Conservation (phyloP, 2,113 vertebrate genomes). For the Ceratotherium simum region DNA sequence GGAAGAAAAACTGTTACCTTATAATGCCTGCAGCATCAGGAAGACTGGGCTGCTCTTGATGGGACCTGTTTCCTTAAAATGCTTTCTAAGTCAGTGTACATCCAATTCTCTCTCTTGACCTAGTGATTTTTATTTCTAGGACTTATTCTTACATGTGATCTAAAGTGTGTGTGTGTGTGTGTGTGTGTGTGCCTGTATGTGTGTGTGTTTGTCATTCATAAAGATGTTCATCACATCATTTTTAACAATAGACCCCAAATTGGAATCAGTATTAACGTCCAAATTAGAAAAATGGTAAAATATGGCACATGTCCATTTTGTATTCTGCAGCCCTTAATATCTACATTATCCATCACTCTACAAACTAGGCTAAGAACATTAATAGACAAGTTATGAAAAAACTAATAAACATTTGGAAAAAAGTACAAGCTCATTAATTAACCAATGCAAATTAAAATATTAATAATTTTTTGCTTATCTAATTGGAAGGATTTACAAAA, state of each 20-base stretch:
- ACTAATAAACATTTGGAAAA: neutral
- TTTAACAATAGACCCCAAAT: neutral
- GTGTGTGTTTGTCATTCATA: neutral
- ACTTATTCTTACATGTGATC: neutral
- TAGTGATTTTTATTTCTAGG: conserved; percentile 14
- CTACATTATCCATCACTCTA: neutral
- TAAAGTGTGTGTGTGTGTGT: neutral
- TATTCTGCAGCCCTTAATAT: neutral
- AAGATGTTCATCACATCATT: neutral
- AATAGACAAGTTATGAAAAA: neutral
- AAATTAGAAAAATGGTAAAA: neutral
- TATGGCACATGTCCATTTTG: neutral
- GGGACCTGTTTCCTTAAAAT: neutral
- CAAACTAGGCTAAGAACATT: neutral
- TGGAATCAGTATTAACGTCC: neutral
- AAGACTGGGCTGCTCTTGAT: neutral
- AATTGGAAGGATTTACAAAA: neutral
- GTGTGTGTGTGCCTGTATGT: no score
- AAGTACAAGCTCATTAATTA: neutral
- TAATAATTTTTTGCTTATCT: conserved; percentile 6
- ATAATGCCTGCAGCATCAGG: neutral
- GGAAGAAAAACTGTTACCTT: neutral
- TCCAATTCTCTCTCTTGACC: neutral
- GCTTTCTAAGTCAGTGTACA: neutral
- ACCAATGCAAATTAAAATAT: neutral